Evolutionary conservation across 2,888 invertebrate genomes (phyloP).

Genomic region (Stenichneumon culpator): DNA sequence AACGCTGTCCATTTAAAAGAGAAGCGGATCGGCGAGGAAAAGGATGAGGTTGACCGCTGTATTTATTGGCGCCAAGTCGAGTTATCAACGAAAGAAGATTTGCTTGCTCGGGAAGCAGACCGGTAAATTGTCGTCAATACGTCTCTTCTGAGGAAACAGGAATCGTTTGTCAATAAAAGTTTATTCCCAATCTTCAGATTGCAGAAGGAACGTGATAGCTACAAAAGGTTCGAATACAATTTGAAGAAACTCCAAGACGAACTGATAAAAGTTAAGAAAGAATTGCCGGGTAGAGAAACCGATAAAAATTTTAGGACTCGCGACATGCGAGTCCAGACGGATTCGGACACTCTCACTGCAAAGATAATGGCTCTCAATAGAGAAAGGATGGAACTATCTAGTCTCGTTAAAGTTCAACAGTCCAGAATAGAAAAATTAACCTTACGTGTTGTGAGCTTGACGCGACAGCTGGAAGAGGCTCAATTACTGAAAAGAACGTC

Average conservation of each 20-base stretch:
- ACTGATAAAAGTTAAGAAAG: slow-evolving; percentile 76
- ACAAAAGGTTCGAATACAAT: slow-evolving; percentile 77
- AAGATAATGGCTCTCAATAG: slow-evolving; percentile 74
- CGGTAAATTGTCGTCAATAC: slow-evolving; percentile 71
- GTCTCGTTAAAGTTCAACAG: slow-evolving; percentile 79
- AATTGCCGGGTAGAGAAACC: slow-evolving; percentile 60
- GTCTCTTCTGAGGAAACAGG: background rate
- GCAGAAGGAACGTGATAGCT: slow-evolving; percentile 77
- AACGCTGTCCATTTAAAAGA: slow-evolving; percentile 76
- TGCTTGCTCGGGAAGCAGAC: slow-evolving; percentile 78
- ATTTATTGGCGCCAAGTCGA: slow-evolving; percentile 79
- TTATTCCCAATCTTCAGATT: slow-evolving; percentile 74
- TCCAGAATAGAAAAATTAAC: slow-evolving; percentile 82
- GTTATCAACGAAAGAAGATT: slow-evolving; percentile 78
- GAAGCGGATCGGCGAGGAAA: slow-evolving; percentile 75
- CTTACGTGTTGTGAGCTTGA: slow-evolving; percentile 77
- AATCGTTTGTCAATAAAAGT: background rate
- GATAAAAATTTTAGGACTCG: slow-evolving; percentile 62
- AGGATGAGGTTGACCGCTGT: slow-evolving; percentile 73
- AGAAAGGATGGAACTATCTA: slow-evolving; percentile 79
- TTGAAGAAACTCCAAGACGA: slow-evolving; percentile 80
- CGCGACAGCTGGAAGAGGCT: slow-evolving; percentile 80
- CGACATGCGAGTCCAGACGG: slow-evolving; percentile 80
- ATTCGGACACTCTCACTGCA: slow-evolving; percentile 70
- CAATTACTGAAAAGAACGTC: slow-evolving; percentile 70